Base-by-base conservation (phyloP, 2,113 vertebrate species). In the Campylorhamphus procurvoides region DNA sequence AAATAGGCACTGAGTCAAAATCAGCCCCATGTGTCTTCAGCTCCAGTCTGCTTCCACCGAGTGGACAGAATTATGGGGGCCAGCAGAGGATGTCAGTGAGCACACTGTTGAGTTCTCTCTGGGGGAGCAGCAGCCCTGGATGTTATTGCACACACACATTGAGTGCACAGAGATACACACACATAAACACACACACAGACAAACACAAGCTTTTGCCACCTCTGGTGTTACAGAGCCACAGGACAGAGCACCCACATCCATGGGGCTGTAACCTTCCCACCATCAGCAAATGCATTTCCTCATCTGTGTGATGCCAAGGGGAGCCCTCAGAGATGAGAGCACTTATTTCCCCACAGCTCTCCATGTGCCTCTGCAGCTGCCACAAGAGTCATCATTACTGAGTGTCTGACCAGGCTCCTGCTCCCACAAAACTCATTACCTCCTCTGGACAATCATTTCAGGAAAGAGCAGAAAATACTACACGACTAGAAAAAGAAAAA, bases 111-210 rank as follows among this genome's bases (percentile, higher is more conserved):
- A 67, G 64, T 8, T 79, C 23, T 53, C 17, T 17, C 37, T 18
- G 24, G 50, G 73, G 53, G 1, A 27, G 24, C 35, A 59, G 69
- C 68, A 84, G 64, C 56, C 11, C 53, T 10, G 39, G 53, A 15
- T 14, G 37, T 27, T 13, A 8, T 2, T 83, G 10, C 53, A 53
- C 9, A 25, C 9, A 5, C 2, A 2, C 1, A 10, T 0, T 8
- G 20, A n/a, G 42, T 13, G 8, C 2, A 2, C 3, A 23, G 14
- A 52, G 15, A 13, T 5, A 10, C 0, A 33, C 6, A 81, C 6
- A n/a, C 19, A n/a, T n/a, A n/a, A n/a, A n/a, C n/a, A 10, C 0
- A 33, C 6, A 22, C 44, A 47, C 33, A 24, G 49, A 40, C 42
- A 33, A n/a, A 44, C 2, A 17, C 15, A 27, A 3, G 11, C 35